phyloP scores from a whole-genome alignment of 2,888 invertebrate genomes.

The Xanthia icteritia region DNA sequence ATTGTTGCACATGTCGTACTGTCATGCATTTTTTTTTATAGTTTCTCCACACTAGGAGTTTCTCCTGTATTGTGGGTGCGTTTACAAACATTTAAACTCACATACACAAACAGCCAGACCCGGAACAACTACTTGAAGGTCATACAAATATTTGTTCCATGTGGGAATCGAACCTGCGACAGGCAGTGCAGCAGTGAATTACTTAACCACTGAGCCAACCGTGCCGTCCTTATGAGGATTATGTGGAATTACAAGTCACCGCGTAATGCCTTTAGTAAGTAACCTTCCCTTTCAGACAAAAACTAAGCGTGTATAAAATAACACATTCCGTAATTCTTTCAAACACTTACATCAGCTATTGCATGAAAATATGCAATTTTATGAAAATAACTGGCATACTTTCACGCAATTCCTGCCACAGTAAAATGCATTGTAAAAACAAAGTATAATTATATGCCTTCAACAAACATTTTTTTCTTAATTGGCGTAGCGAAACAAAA shows the following conservation, averaged over 20 bases:
- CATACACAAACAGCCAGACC: too few relatives aligned
- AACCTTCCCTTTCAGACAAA: not conserved
- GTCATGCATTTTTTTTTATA: too few relatives aligned
- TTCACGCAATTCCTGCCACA: slow-evolving; percentile 11
- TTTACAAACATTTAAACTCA: too few relatives aligned
- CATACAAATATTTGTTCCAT: too few relatives aligned
- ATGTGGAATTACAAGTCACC: not conserved
- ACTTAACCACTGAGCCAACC: too few relatives aligned
- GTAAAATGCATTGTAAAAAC: slow-evolving; percentile 15
- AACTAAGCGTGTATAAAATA: not conserved
- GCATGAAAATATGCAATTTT: slow-evolving; percentile 26
- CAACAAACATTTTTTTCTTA: slow-evolving; percentile 31
- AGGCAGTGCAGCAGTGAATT: too few relatives aligned
- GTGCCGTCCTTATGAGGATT: too few relatives aligned
- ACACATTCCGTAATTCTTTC: not conserved
- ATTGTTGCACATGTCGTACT: not conserved
- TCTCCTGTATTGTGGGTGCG: too few relatives aligned
- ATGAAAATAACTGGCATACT: slow-evolving; percentile 14
- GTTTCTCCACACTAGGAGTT: too few relatives aligned
- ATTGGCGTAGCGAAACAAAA: slow-evolving; percentile 36
- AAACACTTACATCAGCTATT: slow-evolving; percentile 1
- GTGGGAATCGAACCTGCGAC: too few relatives aligned
- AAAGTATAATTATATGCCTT: slow-evolving; percentile 11
- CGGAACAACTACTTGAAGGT: too few relatives aligned
- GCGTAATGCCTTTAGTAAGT: not conserved